A percentile compares a stretch with the other conserved stretches of the same genome.
Evolutionary conservation across 2,888 invertebrate species (phyloP).

Genomic region (Stomorhina lunata): DNA sequence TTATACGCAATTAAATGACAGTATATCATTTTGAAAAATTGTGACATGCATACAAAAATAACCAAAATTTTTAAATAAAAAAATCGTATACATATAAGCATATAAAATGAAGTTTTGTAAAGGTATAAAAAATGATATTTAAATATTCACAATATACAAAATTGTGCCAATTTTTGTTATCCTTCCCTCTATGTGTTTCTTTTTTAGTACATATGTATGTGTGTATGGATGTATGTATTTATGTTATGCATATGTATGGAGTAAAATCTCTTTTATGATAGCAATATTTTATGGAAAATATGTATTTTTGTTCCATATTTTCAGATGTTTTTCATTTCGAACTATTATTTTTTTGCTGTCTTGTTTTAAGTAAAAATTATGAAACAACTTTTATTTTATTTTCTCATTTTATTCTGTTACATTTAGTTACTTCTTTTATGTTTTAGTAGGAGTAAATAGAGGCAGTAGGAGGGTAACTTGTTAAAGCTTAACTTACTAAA

Average conservation of each 20-base stretch:
- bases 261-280: conserved; percentile 35
- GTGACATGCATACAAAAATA: no score
- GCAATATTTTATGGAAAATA: conserved; percentile 33
- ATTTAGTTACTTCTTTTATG: conserved; percentile 17
- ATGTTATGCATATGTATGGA: conserved; percentile 12
- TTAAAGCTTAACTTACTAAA: no score
- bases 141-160: no score
- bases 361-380: conserved; percentile 62
- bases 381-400: conserved; percentile 43
- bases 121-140: no score
- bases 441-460: not conserved
- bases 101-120: no score
- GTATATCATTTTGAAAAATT: no score
- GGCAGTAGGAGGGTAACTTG: no score
- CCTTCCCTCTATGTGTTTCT: no score
- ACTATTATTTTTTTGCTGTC: not conserved
- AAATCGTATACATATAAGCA: no score
- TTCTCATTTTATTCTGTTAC: conserved; percentile 28
- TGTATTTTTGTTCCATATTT: conserved; percentile 23
- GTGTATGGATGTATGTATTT: not conserved
- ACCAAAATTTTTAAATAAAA: no score
- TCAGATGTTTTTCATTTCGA: conserved; percentile 2
- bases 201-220: not conserved
- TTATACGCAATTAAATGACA: no score
- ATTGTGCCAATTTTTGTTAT: no score